phyloP scores from a whole-genome alignment of 2,113 vertebrate species.

The Eidolon helvum region DNA sequence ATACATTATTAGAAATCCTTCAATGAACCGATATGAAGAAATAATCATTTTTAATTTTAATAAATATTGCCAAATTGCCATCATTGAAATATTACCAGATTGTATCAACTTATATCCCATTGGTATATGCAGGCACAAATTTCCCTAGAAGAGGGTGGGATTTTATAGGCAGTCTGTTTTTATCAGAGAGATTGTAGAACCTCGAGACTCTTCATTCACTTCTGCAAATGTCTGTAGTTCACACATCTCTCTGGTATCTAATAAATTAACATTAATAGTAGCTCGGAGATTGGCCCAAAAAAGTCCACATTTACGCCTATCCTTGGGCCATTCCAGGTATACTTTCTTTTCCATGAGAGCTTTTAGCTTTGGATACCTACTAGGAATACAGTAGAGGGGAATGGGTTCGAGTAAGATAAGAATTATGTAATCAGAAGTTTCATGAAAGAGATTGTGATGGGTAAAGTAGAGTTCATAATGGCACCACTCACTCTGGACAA shows the following conservation, averaged over 20 bases:
- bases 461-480: constrained; percentile 93
- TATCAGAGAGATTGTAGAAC: constrained; percentile 28
- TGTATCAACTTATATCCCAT: neutral
- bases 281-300: constrained; percentile 90
- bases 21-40: neutral
- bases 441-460: constrained; percentile 83
- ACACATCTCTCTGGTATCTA: neutral
- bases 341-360: constrained; percentile 87
- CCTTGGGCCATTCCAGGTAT: constrained; percentile 91
- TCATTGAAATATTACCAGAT: neutral
- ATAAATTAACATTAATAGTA: constrained; percentile 80
- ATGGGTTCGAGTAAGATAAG: constrained; percentile 89
- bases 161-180: constrained; percentile 26
- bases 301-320: constrained; percentile 86
- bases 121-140: neutral
- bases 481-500: constrained; percentile 93
- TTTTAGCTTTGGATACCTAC: constrained; percentile 88
- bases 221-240: constrained; percentile 22
- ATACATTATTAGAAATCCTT: constrained; percentile 5
- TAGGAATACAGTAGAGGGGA: constrained; percentile 87
- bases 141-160: neutral
- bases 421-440: constrained; percentile 83
- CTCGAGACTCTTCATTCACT: constrained; percentile 71
- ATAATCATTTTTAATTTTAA: constrained; percentile 15
- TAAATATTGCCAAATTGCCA: neutral